These are phyloP conservation scores for Masnerella sp. DNA, from an alignment of 2,888 invertebrate species.

Conservation along the genomic window DNA sequence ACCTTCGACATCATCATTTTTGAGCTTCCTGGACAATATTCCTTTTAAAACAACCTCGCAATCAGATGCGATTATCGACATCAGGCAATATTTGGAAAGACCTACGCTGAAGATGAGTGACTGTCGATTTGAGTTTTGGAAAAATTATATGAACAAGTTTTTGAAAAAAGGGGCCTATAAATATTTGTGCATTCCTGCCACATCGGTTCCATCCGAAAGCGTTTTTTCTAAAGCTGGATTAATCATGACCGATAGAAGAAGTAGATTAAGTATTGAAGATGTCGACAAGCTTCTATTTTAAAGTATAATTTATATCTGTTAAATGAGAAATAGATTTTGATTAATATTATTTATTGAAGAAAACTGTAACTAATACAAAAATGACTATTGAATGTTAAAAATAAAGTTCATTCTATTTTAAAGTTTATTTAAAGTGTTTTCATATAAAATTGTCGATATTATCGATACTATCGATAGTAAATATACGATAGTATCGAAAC, in stretches of 20 bases:
- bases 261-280: background rate
- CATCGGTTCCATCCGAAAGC: slow-evolving; percentile 26
- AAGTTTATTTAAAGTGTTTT: background rate
- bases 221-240: slow-evolving; percentile 24
- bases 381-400: background rate
- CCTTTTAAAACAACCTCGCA: background rate
- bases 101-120: background rate
- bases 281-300: background rate
- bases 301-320: slow-evolving; percentile 5
- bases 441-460: slow-evolving; percentile 8
- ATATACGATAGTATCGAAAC: background rate
- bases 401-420: background rate
- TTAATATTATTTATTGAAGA: background rate
- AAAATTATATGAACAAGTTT: background rate
- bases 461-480: slow-evolving; percentile 16
- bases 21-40: slow-evolving; percentile 13
- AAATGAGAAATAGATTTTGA: slow-evolving; percentile 1
- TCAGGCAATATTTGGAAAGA: slow-evolving; percentile 20
- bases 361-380: background rate
- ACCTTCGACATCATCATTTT: slow-evolving; percentile 6
- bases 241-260: slow-evolving; percentile 16
- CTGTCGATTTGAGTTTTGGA: slow-evolving; percentile 18
- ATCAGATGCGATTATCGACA: slow-evolving; percentile 15
- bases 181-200: slow-evolving; percentile 28
- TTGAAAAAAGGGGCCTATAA: slow-evolving; percentile 18